Evolutionary conservation across 2,888 invertebrate species (phyloP).

Genomic region (Volucella bombylans): DNA sequence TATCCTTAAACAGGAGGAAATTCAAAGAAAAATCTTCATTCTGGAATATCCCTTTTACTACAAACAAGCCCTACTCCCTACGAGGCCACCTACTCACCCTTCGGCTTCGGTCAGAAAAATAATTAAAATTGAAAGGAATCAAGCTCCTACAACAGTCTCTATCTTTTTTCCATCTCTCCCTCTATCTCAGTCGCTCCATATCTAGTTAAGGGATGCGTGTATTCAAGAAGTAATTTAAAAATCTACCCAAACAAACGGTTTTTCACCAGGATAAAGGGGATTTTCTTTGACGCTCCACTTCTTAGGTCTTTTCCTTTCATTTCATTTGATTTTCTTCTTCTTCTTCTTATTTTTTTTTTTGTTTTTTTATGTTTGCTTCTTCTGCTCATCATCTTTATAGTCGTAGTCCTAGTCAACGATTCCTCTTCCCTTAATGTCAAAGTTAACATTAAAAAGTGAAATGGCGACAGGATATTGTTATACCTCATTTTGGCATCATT

Average conservation of each 20-base stretch:
- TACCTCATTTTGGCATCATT: constrained; percentile 61
- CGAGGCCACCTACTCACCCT: neutral
- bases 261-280: constrained; percentile 44
- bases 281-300: constrained; percentile 21
- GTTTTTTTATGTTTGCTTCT: neutral
- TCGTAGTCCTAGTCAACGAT: neutral
- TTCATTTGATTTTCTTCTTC: neutral
- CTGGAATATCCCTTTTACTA: constrained; percentile 35
- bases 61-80: constrained; percentile 9
- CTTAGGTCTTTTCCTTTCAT: constrained; percentile 6
- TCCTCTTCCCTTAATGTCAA: constrained; percentile 48
- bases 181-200: no score
- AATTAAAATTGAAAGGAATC: constrained; percentile 70
- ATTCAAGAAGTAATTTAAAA: constrained; percentile 46
- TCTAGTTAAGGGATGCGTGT: constrained; percentile 4
- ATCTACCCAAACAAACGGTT: constrained; percentile 50
- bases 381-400: constrained; percentile 12
- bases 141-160: constrained; percentile 6
- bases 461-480: constrained; percentile 72
- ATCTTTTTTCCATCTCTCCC: no score
- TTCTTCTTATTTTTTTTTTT: neutral
- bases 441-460: constrained; percentile 68
- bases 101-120: constrained; percentile 49
- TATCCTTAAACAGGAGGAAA: constrained; percentile 29
- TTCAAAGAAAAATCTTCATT: constrained; percentile 7